These are phyloP conservation scores for Falco rusticolus DNA, from an alignment of 2,797 vertebrate species.

Conservation along the genomic window DNA sequence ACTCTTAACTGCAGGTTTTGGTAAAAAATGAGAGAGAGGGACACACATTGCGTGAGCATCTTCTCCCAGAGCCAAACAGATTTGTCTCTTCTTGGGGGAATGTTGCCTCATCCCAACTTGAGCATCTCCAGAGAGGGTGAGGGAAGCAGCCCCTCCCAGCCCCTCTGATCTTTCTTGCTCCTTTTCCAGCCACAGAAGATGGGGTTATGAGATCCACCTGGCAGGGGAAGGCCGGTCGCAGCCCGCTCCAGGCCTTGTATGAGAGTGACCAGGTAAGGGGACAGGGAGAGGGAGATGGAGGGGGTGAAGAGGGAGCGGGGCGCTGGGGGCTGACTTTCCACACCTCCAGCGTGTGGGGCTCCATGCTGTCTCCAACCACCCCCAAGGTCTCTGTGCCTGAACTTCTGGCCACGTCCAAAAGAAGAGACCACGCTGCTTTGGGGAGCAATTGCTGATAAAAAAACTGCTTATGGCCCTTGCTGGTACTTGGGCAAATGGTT, in stretches of 20 bases:
- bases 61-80: not conserved
- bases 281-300: not conserved
- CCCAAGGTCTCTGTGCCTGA: not conserved
- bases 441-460: not conserved
- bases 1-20: not conserved
- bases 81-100: not conserved
- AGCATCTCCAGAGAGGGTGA: not conserved
- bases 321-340: not conserved
- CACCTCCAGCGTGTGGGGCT: not conserved
- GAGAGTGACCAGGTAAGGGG: constrained; percentile 88
- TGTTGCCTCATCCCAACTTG: not conserved
- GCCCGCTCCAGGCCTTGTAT: constrained; percentile 86
- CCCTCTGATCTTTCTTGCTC: not conserved
- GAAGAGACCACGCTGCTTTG: not conserved
- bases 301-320: fast-evolving
- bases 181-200: constrained; percentile 74
- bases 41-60: not conserved
- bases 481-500: not conserved
- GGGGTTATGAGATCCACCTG: constrained; percentile 69
- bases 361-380: not conserved
- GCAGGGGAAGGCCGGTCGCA: constrained; percentile 82
- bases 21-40: not conserved
- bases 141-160: not conserved
- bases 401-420: not conserved
- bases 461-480: not conserved